phyloP scores from a whole-genome alignment of 2,888 invertebrate species.

The Palloptera scutellata region DNA sequence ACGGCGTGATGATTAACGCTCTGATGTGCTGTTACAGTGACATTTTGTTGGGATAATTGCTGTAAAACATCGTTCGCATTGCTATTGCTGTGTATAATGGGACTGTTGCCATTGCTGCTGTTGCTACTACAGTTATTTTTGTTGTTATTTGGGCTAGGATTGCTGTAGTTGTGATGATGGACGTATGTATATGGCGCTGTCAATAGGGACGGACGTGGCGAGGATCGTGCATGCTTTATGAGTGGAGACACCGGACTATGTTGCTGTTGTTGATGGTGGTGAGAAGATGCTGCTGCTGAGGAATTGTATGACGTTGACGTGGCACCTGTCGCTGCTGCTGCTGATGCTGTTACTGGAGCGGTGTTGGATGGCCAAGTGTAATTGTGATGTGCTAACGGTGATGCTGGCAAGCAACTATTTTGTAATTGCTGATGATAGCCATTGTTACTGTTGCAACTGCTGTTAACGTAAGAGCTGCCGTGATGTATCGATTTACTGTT shows the following conservation, averaged over 20 bases:
- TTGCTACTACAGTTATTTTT: constrained; percentile 54
- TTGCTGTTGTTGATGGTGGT: constrained; percentile 37
- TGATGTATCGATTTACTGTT: constrained; percentile 36
- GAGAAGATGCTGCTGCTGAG: constrained; percentile 31
- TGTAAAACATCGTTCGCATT: constrained; percentile 60
- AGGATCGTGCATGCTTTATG: constrained; percentile 77
- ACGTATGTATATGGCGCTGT: constrained; percentile 63
- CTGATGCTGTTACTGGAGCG: constrained; percentile 36
- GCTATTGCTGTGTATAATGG: constrained; percentile 52
- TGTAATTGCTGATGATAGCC: constrained; percentile 48
- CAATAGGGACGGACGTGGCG: constrained; percentile 71
- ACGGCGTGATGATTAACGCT: constrained; percentile 37
- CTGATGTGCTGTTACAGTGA: constrained; percentile 59
- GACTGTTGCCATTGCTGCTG: constrained; percentile 40
- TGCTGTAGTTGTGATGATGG: constrained; percentile 58
- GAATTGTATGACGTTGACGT: constrained; percentile 40
- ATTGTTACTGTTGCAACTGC: constrained; percentile 50
- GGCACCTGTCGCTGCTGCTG: constrained; percentile 42
- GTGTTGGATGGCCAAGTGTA: constrained; percentile 59
- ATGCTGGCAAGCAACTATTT: constrained; percentile 60
- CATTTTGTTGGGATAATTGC: constrained; percentile 59
- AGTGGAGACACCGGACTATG: constrained; percentile 61
- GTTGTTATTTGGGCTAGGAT: constrained; percentile 51
- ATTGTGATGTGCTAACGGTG: constrained; percentile 62
- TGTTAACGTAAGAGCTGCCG: constrained; percentile 49